Percentiles rank a stretch among this genome's conserved stretches.
Evolutionary conservation across 1,140 invertebrate genomes (phyloP).

Genomic region (Zophobas morio): DNA sequence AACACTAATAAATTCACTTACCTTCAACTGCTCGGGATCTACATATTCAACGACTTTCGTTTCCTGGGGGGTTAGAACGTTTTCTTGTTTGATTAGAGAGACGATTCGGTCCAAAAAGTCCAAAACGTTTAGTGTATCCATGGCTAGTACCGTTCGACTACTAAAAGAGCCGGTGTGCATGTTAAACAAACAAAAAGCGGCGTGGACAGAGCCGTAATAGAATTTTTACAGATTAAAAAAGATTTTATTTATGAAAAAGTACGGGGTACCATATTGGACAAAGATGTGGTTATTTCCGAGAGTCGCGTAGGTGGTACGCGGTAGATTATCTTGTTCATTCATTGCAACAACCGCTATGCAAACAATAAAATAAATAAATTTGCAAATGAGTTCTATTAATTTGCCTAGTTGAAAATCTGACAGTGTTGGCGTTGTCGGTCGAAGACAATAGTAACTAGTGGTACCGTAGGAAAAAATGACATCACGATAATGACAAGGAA

Average conservation of each 20-base stretch:
- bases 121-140: conserved; percentile 45
- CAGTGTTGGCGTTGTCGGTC: conserved; percentile 11
- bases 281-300: too few species aligned
- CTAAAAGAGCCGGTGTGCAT: conserved; percentile 42
- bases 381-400: conserved; percentile 34
- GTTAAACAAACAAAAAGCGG: conserved; percentile 7
- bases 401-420: not conserved
- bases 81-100: conserved; percentile 32
- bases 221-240: conserved; percentile 10
- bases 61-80: conserved; percentile 20
- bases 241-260: not conserved
- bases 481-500: conserved; percentile 28
- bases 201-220: conserved; percentile 32
- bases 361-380: conserved; percentile 12
- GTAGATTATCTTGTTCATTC: too few species aligned
- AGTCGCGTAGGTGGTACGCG: too few species aligned
- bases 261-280: too few species aligned
- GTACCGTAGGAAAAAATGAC: conserved; percentile 17
- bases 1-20: conserved; percentile 17
- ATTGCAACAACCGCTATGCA: not conserved
- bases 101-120: conserved; percentile 43
- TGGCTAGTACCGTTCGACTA: conserved; percentile 35
- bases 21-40: conserved; percentile 41
- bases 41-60: conserved; percentile 38
- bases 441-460: conserved; percentile 15